Evolutionary conservation across 2,113 vertebrate species (phyloP), one percentile per base, ranked within the genome.

Genomic region (Nannobrachium achirus): DNA sequence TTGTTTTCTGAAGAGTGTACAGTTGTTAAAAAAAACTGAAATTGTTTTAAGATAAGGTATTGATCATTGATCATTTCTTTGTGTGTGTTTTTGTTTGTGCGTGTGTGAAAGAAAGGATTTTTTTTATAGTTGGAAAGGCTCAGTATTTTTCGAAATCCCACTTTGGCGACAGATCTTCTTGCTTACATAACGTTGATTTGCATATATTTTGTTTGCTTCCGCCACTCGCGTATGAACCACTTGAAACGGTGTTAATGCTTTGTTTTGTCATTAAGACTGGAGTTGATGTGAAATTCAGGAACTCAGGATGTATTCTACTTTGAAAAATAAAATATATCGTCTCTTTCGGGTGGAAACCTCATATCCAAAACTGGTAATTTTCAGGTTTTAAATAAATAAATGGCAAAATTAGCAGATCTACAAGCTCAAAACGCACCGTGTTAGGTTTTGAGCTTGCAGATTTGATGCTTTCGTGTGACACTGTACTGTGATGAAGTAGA

Each of bases 211-310:
- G 52, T 66, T 76, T 62, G 45, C 10, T 10, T 16, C 71, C 68
- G 25, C 40, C 18, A 5, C 6, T 49, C 59, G 6, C 25, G 6
- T 33, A 44, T 53, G 45, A 58, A 58, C 62, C 49, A 25, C 53
- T 67, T 56, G 13, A 3, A 42, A 19, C 40, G 49, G 41, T 6
- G 60, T 72, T 57, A 62, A 48, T 53, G 45, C 20, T 45, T 39
- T 66, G 46, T 45, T 4, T 59, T 55, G 4, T 41, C 55, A 51
- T 72, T 25, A 63, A 8, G 7, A 61, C 73, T 78, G 68, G 42
- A 76, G 42, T 10, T 59, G 39, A n/a, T 82, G 64, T 87, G 63
- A 87, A 80, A 59, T 81, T 69, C 71, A 49, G 63, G 55, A 82
- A 85, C 78, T 84, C 81, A 84, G 89, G 86, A 83, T 72, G 46